Conservation (phyloP, 2,797 vertebrate genomes). For the Bucorvus abyssinicus region DNA sequence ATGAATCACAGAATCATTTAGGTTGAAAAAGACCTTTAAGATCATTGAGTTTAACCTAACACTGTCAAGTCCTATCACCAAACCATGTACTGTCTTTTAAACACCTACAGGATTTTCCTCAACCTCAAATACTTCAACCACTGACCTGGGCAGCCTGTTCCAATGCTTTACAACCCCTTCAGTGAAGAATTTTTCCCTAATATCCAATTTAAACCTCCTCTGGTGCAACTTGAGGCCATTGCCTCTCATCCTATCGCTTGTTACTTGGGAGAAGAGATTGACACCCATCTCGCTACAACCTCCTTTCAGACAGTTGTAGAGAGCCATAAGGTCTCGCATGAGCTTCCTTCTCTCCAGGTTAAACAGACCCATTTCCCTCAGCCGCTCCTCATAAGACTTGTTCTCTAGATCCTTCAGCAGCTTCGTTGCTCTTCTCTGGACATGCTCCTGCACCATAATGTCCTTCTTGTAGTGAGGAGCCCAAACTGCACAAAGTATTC, state of each 20-base stretch:
- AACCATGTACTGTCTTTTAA: neutral
- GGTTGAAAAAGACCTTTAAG: neutral
- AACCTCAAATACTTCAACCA: neutral
- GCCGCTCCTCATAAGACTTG: accelerated
- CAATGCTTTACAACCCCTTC: neutral
- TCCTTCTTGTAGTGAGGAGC: neutral
- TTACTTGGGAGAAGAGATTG: neutral
- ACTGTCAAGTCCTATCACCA: neutral
- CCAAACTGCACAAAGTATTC: neutral
- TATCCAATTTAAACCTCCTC: neutral
- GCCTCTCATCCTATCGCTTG: neutral
- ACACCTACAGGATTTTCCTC: neutral
- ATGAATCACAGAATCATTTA: neutral
- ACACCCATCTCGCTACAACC: neutral
- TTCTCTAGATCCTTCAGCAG: neutral
- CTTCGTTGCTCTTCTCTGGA: neutral
- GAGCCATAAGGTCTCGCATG: too few relatives aligned
- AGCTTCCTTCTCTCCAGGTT: neutral
- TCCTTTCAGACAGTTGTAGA: neutral
- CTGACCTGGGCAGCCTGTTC: neutral
- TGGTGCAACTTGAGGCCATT: neutral
- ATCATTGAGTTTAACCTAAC: neutral
- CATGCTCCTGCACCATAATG: neutral
- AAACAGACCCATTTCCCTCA: neutral
- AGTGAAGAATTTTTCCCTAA: neutral